A percentile compares a stretch with the other conserved stretches of the same genome.
phyloP scores from a whole-genome alignment of 2,113 vertebrate genomes.

The Scophthalmus maximus region DNA sequence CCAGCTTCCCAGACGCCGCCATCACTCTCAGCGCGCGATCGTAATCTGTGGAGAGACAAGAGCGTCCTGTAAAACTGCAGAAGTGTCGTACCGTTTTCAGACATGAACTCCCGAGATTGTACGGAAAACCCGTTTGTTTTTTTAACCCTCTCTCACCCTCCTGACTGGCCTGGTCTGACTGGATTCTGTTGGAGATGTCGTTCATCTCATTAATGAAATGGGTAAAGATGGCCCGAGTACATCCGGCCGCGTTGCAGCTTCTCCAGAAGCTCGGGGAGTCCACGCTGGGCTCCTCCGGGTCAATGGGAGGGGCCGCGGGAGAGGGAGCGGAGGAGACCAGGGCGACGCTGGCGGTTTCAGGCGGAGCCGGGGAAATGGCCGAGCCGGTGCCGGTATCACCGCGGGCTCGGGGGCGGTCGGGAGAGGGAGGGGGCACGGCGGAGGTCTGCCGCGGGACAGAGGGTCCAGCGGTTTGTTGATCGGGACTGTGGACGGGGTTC shows the following conservation, averaged over 20 bases:
- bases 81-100: too few species aligned
- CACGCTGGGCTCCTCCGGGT: not conserved
- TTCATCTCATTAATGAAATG: slow-evolving; percentile 66
- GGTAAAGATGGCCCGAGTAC: slow-evolving; percentile 73
- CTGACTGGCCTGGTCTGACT: slow-evolving; percentile 66
- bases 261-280: slow-evolving; percentile 73
- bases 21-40: slow-evolving; percentile 69
- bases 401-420: accelerated
- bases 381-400: not conserved
- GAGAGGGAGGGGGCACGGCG: too few species aligned
- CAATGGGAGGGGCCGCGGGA: not conserved
- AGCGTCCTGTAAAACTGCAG: not conserved
- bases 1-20: slow-evolving; percentile 71
- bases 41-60: slow-evolving; percentile 69
- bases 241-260: slow-evolving; percentile 71
- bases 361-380: accelerated
- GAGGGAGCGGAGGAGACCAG: not conserved
- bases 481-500: not conserved
- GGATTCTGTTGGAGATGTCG: slow-evolving; percentile 66
- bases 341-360: not conserved
- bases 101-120: too few species aligned
- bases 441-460: not conserved
- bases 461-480: not conserved
- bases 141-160: slow-evolving; percentile 79
- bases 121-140: too few species aligned